phyloP scores from a whole-genome alignment of 2,113 vertebrate species.

The Macrotus californicus region DNA sequence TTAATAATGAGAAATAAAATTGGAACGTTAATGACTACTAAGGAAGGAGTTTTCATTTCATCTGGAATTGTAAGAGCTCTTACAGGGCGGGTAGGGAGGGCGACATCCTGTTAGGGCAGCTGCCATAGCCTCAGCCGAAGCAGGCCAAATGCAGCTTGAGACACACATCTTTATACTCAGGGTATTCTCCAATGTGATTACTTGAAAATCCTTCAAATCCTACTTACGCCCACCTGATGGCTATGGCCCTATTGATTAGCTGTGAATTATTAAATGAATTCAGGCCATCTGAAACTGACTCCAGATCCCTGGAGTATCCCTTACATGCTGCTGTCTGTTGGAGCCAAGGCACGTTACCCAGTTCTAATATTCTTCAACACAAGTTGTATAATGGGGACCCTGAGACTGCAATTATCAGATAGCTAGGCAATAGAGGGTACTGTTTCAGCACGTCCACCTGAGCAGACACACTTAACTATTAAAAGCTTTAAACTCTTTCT shows the following conservation, averaged over 20 bases:
- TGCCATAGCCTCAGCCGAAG: constrained; percentile 6
- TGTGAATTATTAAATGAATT: constrained; percentile 57
- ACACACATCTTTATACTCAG: constrained; percentile 14
- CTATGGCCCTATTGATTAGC: constrained; percentile 55
- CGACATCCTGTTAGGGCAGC: not conserved
- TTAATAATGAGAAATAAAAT: constrained; percentile 82
- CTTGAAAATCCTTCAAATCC: constrained; percentile 67
- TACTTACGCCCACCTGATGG: constrained; percentile 42
- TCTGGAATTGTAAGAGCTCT: constrained; percentile 67
- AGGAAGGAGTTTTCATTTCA: constrained; percentile 74
- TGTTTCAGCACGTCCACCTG: constrained; percentile 15
- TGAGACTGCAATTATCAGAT: constrained; percentile 36
- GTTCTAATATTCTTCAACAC: constrained; percentile 48
- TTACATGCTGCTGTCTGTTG: constrained; percentile 39
- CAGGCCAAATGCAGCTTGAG: not conserved
- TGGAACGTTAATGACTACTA: constrained; percentile 74
- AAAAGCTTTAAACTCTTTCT: not conserved
- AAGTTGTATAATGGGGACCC: constrained; percentile 48
- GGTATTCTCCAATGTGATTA: constrained; percentile 42
- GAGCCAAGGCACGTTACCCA: constrained; percentile 53
- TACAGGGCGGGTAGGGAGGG: constrained; percentile 33
- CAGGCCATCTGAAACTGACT: constrained; percentile 59
- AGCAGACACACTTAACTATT: constrained; percentile 40
- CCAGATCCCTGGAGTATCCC: constrained; percentile 38
- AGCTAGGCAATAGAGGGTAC: constrained; percentile 22